These are phyloP conservation scores for Chaetodon auriga DNA, from an alignment of 2,113 vertebrate genomes.

Conservation along the genomic window DNA sequence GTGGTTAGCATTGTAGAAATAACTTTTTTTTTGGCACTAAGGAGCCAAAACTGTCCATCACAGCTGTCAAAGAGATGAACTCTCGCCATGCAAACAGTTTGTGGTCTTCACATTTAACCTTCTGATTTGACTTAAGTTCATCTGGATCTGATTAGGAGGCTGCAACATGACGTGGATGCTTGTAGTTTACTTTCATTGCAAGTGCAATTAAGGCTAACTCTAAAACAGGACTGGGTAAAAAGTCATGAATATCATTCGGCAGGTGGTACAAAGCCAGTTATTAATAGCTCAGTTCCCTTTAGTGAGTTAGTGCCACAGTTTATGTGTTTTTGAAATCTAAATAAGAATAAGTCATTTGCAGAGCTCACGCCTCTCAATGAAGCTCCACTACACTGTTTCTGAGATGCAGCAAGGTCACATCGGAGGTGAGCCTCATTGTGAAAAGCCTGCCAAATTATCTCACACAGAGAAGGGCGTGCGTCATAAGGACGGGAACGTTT, in stretches of 20 bases:
- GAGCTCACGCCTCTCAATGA: slow-evolving; percentile 8
- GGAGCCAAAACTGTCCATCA: slow-evolving; percentile 30
- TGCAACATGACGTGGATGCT: background rate
- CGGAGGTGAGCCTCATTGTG: slow-evolving; percentile 22
- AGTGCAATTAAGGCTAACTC: background rate
- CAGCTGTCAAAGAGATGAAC: background rate
- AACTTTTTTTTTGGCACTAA: background rate
- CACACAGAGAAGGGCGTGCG: slow-evolving; percentile 9
- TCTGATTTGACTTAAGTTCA: slow-evolving; percentile 9
- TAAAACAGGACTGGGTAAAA: background rate
- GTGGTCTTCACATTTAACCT: slow-evolving; percentile 25
- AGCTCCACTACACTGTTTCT: background rate
- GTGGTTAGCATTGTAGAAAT: slow-evolving; percentile 14
- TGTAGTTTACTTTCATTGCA: background rate
- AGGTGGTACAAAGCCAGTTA: background rate
- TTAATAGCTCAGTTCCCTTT: background rate
- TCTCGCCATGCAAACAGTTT: slow-evolving; percentile 8
- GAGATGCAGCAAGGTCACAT: slow-evolving; percentile 47
- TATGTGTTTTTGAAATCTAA: background rate
- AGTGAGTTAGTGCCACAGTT: background rate
- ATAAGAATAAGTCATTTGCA: background rate
- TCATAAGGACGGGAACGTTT: slow-evolving; percentile 38
- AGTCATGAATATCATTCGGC: background rate
- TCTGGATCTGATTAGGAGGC: background rate
- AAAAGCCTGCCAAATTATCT: slow-evolving; percentile 47